Conservation (phyloP, 2,797 vertebrate species). For the Podarcis lilfordi region DNA sequence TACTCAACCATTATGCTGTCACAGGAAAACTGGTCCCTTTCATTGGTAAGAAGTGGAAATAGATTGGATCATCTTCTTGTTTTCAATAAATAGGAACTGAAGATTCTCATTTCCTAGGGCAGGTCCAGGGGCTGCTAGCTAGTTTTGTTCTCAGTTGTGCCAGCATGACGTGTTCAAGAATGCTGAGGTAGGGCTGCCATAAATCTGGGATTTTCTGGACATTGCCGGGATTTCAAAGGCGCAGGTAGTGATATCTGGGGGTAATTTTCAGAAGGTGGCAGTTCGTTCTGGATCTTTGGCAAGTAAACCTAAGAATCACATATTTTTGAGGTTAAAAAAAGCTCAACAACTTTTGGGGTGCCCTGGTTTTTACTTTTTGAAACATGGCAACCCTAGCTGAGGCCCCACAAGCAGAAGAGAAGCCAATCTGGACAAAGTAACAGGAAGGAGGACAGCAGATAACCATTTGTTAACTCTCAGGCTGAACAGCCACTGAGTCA, state of each 20-base stretch:
- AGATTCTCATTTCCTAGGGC: not conserved
- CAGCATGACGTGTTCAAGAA: not conserved
- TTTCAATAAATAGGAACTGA: not conserved
- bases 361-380: too few relatives aligned
- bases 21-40: not conserved
- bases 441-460: not conserved
- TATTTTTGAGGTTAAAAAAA: too few relatives aligned
- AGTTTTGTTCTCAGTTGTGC: not conserved
- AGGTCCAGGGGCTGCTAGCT: not conserved
- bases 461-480: not conserved
- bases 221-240: too few relatives aligned
- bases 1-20: not conserved
- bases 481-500: conserved; percentile 36
- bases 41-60: not conserved
- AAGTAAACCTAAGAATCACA: too few relatives aligned
- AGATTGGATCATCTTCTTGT: not conserved
- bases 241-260: too few relatives aligned
- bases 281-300: too few relatives aligned
- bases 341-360: too few relatives aligned
- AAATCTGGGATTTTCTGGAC: too few relatives aligned
- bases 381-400: not conserved
- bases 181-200: not conserved
- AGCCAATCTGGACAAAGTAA: not conserved
- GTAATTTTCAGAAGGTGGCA: too few relatives aligned
- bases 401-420: not conserved